These are phyloP conservation scores for Drosophila pseudotalamancana DNA, from an alignment of 2,888 invertebrate genomes.

Conservation along the genomic window DNA sequence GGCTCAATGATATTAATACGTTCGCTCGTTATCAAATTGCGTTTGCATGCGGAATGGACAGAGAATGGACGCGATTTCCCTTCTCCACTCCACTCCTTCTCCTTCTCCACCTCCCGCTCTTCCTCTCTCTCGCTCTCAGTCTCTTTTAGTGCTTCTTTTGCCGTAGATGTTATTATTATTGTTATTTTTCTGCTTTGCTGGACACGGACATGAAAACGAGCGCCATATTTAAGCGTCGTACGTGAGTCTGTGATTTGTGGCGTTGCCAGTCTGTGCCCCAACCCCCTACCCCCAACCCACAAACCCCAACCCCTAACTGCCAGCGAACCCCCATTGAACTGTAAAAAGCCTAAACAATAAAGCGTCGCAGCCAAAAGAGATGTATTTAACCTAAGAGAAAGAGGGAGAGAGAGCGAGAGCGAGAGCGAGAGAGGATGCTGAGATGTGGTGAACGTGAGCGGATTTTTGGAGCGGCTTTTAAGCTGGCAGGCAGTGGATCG, in stretches of 20 bases:
- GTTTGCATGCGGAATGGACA: slow-evolving; percentile 80
- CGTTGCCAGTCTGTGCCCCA: slow-evolving; percentile 31
- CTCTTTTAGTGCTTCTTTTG: slow-evolving; percentile 17
- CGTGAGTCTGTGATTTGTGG: slow-evolving; percentile 70
- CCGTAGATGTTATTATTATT: slow-evolving; percentile 50
- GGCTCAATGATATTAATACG: slow-evolving; percentile 81
- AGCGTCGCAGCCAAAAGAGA: slow-evolving; percentile 41
- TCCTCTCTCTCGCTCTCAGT: background rate
- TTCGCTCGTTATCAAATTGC: slow-evolving; percentile 83
- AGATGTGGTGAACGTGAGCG: slow-evolving; percentile 46
- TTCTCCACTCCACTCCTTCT: slow-evolving; percentile 21
- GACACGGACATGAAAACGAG: slow-evolving; percentile 69
- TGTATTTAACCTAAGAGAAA: slow-evolving; percentile 10
- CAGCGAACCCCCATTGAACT: background rate
- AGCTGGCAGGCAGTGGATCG: rapidly evolving
- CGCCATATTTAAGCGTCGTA: slow-evolving; percentile 72
- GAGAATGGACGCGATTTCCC: slow-evolving; percentile 48
- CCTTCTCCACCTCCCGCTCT: background rate
- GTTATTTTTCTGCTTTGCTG: slow-evolving; percentile 59
- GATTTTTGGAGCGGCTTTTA: slow-evolving; percentile 51
- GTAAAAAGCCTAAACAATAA: slow-evolving; percentile 75
- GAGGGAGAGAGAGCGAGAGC: slow-evolving; percentile 9
- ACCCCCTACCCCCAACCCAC: background rate
- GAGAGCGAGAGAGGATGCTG: background rate
- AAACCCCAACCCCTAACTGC: background rate